phyloP scores from a whole-genome alignment of 2,888 invertebrate species.

The Schrankia costaestrigalis region DNA sequence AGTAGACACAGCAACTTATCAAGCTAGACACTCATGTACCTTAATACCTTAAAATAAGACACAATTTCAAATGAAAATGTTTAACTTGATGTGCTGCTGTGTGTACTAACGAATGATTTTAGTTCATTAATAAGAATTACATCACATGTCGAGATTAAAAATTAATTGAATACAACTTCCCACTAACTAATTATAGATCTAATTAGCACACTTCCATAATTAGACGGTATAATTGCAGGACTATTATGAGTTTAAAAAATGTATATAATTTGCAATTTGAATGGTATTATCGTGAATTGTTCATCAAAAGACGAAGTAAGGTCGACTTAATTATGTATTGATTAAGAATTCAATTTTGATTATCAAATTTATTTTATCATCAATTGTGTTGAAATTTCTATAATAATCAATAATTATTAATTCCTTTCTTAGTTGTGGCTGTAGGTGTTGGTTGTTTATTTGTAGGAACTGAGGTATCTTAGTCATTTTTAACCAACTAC shows the following conservation, averaged over 20 bases:
- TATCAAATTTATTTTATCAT: slow-evolving; percentile 38
- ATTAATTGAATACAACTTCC: slow-evolving; percentile 33
- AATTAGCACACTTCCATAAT: slow-evolving; percentile 53
- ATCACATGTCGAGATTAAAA: slow-evolving; percentile 22
- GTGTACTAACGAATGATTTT: too few relatives aligned
- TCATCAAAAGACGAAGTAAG: slow-evolving; percentile 47
- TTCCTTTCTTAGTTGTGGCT: slow-evolving; percentile 18
- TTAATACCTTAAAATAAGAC: too few relatives aligned
- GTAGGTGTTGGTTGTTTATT: slow-evolving; percentile 27
- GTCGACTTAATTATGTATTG: slow-evolving; percentile 56
- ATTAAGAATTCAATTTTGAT: slow-evolving; percentile 43
- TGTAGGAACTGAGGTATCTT: too few relatives aligned
- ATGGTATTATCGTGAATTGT: slow-evolving; percentile 62
- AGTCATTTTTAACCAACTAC: too few relatives aligned
- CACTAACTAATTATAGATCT: slow-evolving; percentile 40
- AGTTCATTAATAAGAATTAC: too few relatives aligned
- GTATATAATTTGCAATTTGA: slow-evolving; percentile 55
- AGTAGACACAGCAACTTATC: slow-evolving; percentile 9
- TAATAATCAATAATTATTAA: slow-evolving; percentile 29
- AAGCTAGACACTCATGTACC: too few relatives aligned
- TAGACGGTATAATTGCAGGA: slow-evolving; percentile 48
- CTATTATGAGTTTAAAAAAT: slow-evolving; percentile 39
- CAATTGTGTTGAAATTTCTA: slow-evolving; percentile 14
- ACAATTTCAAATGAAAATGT: too few relatives aligned
- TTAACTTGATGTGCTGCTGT: too few relatives aligned